Conservation (phyloP, 2,797 vertebrate genomes). For the Euthynnus affinis region DNA sequence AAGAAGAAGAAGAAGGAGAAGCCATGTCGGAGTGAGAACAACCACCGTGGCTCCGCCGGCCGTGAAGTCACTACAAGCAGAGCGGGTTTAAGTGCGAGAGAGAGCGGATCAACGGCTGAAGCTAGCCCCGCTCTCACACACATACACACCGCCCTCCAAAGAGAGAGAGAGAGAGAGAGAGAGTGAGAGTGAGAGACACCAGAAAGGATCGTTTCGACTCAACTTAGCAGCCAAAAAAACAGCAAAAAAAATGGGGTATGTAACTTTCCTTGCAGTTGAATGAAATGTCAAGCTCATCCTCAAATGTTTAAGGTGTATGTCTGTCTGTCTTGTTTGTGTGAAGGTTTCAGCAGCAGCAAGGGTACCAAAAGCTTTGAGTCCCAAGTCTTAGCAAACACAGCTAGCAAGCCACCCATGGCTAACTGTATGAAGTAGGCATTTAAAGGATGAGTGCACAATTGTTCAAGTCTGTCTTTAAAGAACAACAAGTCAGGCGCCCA, state of each 20-base stretch:
- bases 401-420: constrained; percentile 49
- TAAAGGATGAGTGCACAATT: background rate
- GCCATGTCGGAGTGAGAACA: constrained; percentile 78
- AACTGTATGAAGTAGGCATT: constrained; percentile 25
- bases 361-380: constrained; percentile 9
- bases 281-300: background rate
- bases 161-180: background rate
- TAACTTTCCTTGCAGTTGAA: constrained; percentile 25
- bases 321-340: background rate
- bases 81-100: constrained; percentile 52
- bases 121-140: constrained; percentile 44
- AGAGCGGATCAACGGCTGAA: constrained; percentile 53
- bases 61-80: constrained; percentile 51
- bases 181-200: background rate
- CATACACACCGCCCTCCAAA: constrained; percentile 38
- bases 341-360: background rate
- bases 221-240: constrained; percentile 30
- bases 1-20: background rate
- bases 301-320: background rate
- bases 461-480: background rate
- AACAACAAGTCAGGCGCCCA: background rate
- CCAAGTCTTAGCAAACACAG: constrained; percentile 3
- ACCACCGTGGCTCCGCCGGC: constrained; percentile 55
- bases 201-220: constrained; percentile 48
- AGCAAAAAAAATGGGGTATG: constrained; percentile 86